Evolutionary conservation across 2,113 vertebrate genomes (phyloP), one percentile per base, ranked within the genome.

Genomic region (Gallinago undulata): DNA sequence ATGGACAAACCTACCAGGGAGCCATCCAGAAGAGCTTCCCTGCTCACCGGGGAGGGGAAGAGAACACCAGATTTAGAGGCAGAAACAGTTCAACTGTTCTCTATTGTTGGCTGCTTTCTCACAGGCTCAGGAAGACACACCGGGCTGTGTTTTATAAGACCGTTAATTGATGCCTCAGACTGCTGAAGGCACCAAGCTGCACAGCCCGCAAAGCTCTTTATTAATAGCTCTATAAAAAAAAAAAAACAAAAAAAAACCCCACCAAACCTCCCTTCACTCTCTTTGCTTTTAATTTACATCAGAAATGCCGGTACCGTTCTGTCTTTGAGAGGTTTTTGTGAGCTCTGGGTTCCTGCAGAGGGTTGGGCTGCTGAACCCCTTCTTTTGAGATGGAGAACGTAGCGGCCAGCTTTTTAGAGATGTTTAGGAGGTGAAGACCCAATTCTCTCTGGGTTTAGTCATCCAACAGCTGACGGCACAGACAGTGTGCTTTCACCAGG

Each of bases 211-310:
- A 78, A 87, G 84, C 89, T 89, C 93, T 93, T 76, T 95, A 96
- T 94, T 97, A 96, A 96, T 93, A 96, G 84, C 81, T 89, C 78
- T 31, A 21, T 89, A 39, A 62, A 83, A 82, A 47, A 45, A 76
- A 68, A 35, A 47, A 39, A 39, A 39, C 9, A 39, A 39, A 39
- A 43, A 62, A 83, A 82, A 47, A 45, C n/a, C n/a, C n/a, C n/a
- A 35, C 41, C 56, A 64, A 22, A 14, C 57, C 69, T 88, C 47
- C 37, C 73, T 81, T 95, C 73, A 6, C 88, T 41, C 55, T 64
- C 92, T 92, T 83, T 77, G 88, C 90, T 94, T 93, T 90, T 86
- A 73, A 95, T 96, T 96, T 89, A 74, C 92, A 90, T 87, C 85
- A 93, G 75, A 86, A 94, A 89, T 11, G 33, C 72, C 31, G 85